Evolutionary conservation across 2,888 invertebrate species (phyloP), one percentile per base, ranked within the genome.

Genomic region (Parascotia fuliginaria): DNA sequence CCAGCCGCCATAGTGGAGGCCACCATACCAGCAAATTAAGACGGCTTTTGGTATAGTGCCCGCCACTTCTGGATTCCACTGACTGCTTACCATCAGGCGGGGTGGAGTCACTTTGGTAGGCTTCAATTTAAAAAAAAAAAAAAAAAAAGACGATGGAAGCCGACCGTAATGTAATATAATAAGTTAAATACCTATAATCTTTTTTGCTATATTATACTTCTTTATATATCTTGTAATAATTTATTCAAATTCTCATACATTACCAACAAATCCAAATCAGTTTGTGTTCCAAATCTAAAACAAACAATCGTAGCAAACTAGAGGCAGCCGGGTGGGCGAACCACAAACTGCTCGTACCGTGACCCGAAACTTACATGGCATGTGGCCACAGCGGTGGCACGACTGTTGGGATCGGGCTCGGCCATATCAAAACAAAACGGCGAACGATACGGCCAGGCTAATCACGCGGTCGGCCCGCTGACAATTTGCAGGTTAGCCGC

Each of bases 401-500:
- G 50, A 60, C 53, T 50, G 67, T 51, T 58, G 52, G 61, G 65
- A 54, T 63, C 52, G 62, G 71, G 61, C 79, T 63, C 52, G 62
- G 71, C 60, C 79, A 78, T 80, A 82, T 83, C 80, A 80, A 79
- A 82, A 81, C 81, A 79, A 79, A 79, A 81, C 79, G 70, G 65
- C 59, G 60, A 59, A 60, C 60, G 66, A 69, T 72, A 76, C 74
- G 70, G 71, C 67, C 65, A 73, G 75, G 75, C 84, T 85, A 86
- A 86, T 85, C 85, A 76, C 79, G 82, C 67, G 74, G 76, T 73
- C 61, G 65, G 59, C 50, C 65, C 62, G 63, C 70, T 68, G 72
- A 72, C 81, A 81, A 81, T 85, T 86, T 79, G 78, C 81, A 82
- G 83, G 85, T 81, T 82, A 78, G 77, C 81, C 83, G 74, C 80